Conservation (phyloP, 2,113 vertebrate genomes). For the Oreochromis aureus region DNA sequence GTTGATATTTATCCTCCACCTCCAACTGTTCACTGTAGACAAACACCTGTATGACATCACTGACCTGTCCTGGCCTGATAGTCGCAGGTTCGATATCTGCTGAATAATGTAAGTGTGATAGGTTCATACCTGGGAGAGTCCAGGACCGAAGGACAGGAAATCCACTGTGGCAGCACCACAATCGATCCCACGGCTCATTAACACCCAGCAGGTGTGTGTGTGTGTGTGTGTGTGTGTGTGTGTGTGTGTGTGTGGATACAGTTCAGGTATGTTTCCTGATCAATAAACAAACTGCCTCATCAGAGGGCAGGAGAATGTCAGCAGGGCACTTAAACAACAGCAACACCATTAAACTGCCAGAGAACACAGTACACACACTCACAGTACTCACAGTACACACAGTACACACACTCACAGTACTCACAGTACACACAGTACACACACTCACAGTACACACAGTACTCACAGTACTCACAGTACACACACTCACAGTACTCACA, state of each 20-base stretch:
- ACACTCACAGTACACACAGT: neutral
- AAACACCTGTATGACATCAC: neutral
- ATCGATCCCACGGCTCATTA: neutral
- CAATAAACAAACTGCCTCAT: slow-evolving; percentile 32
- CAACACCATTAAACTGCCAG: neutral
- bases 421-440: neutral
- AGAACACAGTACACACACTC: neutral
- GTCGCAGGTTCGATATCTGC: neutral
- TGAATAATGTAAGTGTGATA: neutral
- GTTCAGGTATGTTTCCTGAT: slow-evolving; percentile 36
- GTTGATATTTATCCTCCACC: neutral
- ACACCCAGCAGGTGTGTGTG: neutral
- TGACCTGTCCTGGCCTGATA: neutral
- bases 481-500: no score
- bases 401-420: neutral
- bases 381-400: no score
- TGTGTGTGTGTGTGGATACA: neutral
- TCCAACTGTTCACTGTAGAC: neutral
- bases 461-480: neutral
- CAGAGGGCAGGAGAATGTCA: slow-evolving; percentile 28
- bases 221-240: neutral
- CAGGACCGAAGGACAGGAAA: neutral
- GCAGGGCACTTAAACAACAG: neutral
- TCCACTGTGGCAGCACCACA: neutral
- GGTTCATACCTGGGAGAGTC: neutral